Evolutionary conservation across 2,888 invertebrate genomes (phyloP), one percentile per base, ranked within the genome.

Genomic region (Chrysotoxum bicinctum): DNA sequence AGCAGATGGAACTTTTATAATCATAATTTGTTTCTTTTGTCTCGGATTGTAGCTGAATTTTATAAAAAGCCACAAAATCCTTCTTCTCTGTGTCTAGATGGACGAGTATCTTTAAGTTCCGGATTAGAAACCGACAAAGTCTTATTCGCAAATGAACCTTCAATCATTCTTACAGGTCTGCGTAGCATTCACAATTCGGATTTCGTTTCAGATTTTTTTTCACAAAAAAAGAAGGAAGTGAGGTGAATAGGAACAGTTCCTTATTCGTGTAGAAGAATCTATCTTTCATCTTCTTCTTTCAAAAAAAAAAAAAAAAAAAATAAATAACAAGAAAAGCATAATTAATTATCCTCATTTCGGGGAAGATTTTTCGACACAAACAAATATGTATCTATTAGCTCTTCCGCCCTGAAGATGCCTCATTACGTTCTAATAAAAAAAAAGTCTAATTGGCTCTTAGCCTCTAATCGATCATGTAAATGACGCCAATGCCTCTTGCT

Each of bases 391-490:
- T 85, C 76, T 80, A 76, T 81, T 69, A 76, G 76, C 74, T 35
- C 14, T 70, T 64, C 45, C 45, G 35, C 30, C 54, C 12, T 76
- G 19, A 68, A 68, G 40, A 80, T 56, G 45, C 37, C 75, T 66
- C 75, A 76, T 84, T 84, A 72, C 30, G 78, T 45, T 83, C 74
- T 80, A 80, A 79, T 80, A 23, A 50, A 50, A 23, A 32, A 56
- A 69, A 79, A 68, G 69, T 73, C 76, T 85, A 85, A 85, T 85
- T 85, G 85, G 68, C 76, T 81, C 76, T 81, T 81, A 81, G 85
- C 81, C 81, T 77, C 76, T 74, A 85, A 85, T 85, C 85, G 85
- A 85, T 85, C 85, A 85, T 85, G 81, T 81, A 85, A 81, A 81
- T 73, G 85, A 85, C 81, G 69, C 73, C 79, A 21, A 23, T 12